Percentiles rank a stretch among this genome's conserved stretches.
Conservation (phyloP, 1,140 invertebrate genomes). For the Riptortus pedestris region DNA sequence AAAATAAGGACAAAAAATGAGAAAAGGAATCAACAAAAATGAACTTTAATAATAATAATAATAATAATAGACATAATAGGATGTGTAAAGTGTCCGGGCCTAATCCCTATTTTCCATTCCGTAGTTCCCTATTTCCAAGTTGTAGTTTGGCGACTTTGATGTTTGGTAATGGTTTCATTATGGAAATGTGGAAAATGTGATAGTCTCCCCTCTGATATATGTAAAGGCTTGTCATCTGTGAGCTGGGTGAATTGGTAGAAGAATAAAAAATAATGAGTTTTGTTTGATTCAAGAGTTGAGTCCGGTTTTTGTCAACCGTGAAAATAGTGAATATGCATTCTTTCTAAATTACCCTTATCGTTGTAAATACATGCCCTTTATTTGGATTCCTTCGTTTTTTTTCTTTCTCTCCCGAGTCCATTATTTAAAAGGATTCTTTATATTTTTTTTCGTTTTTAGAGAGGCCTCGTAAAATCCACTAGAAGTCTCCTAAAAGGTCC, state of each 20-base stretch:
- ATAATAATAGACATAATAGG: neutral
- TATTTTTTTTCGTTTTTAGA: too few relatives aligned
- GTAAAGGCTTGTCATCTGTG: neutral
- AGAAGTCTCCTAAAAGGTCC: too few relatives aligned
- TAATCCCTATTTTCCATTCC: neutral
- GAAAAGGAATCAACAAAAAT: neutral
- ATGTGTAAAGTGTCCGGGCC: neutral
- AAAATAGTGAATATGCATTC: neutral
- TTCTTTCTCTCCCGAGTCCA: too few relatives aligned
- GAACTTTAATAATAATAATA: neutral
- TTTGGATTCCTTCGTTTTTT: too few relatives aligned
- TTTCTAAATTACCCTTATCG: too few relatives aligned
- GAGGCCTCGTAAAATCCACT: too few relatives aligned
- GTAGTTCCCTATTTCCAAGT: slow-evolving; percentile 2
- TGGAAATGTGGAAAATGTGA: neutral
- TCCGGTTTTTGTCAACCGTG: neutral
- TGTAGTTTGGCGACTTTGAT: slow-evolving; percentile 15
- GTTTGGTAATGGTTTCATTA: slow-evolving; percentile 18
- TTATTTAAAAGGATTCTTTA: too few relatives aligned
- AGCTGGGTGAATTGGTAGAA: neutral
- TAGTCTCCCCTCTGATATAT: neutral
- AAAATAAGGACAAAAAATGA: neutral
- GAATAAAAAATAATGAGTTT: neutral
- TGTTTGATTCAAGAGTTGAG: neutral
- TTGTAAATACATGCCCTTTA: too few relatives aligned